Conservation (phyloP, 2,888 invertebrate genomes). For the Elysia crispata region DNA sequence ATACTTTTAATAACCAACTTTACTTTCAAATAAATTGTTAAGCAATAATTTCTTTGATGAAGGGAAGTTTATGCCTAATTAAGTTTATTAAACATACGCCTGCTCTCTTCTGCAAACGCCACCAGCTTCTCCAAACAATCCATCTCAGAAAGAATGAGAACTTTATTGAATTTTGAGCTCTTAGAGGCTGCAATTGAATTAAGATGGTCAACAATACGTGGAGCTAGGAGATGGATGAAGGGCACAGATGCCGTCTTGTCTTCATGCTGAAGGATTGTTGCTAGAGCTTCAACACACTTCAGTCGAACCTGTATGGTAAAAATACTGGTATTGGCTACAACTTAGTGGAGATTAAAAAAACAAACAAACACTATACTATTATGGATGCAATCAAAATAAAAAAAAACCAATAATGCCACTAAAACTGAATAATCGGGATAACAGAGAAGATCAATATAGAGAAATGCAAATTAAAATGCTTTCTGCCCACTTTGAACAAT, state of each 20-base stretch:
- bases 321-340: constrained; percentile 5
- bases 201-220: constrained; percentile 86
- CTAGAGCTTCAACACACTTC: constrained; percentile 88
- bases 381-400: too few relatives aligned
- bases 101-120: constrained; percentile 83
- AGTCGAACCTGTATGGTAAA: constrained; percentile 82
- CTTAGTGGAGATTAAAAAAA: not conserved
- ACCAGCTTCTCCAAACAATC: constrained; percentile 87
- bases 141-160: constrained; percentile 86
- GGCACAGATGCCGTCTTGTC: constrained; percentile 85
- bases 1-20: too few relatives aligned
- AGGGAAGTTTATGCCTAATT: too few relatives aligned
- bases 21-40: too few relatives aligned
- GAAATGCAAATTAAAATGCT: too few relatives aligned
- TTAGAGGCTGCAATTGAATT: constrained; percentile 83
- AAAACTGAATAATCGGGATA: too few relatives aligned
- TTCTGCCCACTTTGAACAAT: too few relatives aligned
- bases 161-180: constrained; percentile 82
- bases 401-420: too few relatives aligned
- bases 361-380: too few relatives aligned
- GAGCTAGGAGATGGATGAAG: constrained; percentile 89
- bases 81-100: constrained; percentile 37
- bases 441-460: too few relatives aligned
- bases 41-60: too few relatives aligned
- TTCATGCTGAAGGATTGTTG: constrained; percentile 86